Base-by-base conservation (phyloP, 2,888 invertebrate genomes). In the Pseudococcus viburni region DNA sequence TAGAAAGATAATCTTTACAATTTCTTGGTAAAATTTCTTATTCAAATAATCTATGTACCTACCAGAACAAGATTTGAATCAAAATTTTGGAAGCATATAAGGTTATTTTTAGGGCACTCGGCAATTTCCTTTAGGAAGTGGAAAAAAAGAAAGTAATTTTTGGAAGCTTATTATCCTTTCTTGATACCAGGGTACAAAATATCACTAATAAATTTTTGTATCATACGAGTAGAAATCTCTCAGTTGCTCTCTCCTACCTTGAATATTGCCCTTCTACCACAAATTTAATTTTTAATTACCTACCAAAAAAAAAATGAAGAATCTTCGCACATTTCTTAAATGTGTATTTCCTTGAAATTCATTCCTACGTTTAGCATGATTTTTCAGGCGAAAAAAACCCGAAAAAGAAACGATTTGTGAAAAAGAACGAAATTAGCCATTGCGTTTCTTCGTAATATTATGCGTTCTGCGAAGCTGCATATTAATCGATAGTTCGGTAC, bases 401-500 rank as follows among this genome's bases (percentile, higher is more conserved):
- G 42, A 42, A 42, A 42, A 33, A 73, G 17, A 33, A 73, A 73
- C 73, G 73, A 73, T n/a, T 19, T 64, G 64, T 51, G 48, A 15
- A 26, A 59, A 51, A 51, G 86, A 86, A 86, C 86, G 86, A 86
- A 9, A 26, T 77, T 86, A 48, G 11, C 86, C 86, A 86, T 86
- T 86, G 86, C 86, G 86, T 86, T 15, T 77, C 15, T 42, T 42
- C 6, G 9, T 42, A 59, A 64, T 68, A 86, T 86, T 86, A 73
- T 86, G 86, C 86, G 86, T 86, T 48, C 86, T n/a, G 73, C 46
- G 46, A 26, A 48, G 86, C 86, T 48, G 77, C 86, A 46, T 86
- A 51, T 86, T 68, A 86, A 86, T 86, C 86, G 86, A 86, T 86
- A 86, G 77, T 73, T 86, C 48, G 85, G 55, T 86, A 86, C 86